Percentiles rank a stretch among this genome's conserved stretches.
Conservation (phyloP, 2,113 vertebrate species). For the Xiphorhynchus elegans region DNA sequence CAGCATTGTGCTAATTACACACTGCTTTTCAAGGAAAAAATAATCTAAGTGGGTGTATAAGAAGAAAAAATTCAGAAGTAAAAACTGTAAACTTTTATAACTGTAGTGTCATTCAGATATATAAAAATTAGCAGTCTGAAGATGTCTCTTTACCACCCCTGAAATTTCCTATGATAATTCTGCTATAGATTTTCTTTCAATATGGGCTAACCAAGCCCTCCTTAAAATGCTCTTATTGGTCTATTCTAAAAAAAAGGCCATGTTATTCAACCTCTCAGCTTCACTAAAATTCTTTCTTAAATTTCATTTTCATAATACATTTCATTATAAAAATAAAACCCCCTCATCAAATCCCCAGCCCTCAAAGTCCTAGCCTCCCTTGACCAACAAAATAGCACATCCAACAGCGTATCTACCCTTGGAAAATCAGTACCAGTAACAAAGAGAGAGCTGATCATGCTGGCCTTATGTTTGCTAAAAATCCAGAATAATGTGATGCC, state of each 20-base stretch:
- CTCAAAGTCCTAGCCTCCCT: neutral
- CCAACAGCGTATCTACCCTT: neutral
- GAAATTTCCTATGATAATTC: constrained; percentile 19
- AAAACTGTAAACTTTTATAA: constrained; percentile 66
- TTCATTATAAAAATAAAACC: constrained; percentile 56
- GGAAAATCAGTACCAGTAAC: neutral
- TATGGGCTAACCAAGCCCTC: neutral
- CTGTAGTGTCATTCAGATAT: constrained; percentile 69
- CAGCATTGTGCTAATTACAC: neutral
- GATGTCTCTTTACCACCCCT: neutral
- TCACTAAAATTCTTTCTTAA: constrained; percentile 66
- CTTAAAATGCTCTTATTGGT: constrained; percentile 52
- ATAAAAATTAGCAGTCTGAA: neutral
- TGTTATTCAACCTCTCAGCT: constrained; percentile 55
- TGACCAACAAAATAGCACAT: neutral
- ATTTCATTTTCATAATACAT: constrained; percentile 51
- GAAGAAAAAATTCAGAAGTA: constrained; percentile 8
- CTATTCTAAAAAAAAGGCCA: constrained; percentile 69
- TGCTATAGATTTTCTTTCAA: neutral
- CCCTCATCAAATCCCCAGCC: neutral
- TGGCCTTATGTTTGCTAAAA: neutral
- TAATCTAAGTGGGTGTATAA: neutral
- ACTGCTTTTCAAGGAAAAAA: constrained; percentile 16
- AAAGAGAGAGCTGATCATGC: neutral
- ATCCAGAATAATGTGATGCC: neutral